Conservation (phyloP, 2,888 invertebrate species). For the Epistrophella euchroma region DNA sequence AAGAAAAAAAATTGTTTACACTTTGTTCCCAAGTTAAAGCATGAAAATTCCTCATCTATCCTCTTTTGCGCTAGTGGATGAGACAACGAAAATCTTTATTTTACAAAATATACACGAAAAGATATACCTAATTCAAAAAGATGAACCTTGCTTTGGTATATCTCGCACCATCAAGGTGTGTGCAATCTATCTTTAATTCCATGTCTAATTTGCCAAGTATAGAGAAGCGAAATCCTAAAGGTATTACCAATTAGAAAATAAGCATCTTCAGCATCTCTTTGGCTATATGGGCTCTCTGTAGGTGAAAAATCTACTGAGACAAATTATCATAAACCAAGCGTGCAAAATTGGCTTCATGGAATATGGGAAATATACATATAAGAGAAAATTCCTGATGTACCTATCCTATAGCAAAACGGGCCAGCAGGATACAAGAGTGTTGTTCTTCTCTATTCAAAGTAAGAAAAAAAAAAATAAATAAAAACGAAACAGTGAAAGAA, state of each 20-base stretch:
- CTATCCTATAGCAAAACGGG: neutral
- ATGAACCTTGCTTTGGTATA: neutral
- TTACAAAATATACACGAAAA: neutral
- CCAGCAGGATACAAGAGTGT: constrained; percentile 13
- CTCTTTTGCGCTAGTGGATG: constrained; percentile 13
- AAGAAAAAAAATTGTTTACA: constrained; percentile 52
- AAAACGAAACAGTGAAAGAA: neutral
- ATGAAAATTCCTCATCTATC: constrained; percentile 69
- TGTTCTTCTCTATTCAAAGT: constrained; percentile 9
- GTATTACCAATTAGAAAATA: constrained; percentile 82
- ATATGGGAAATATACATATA: constrained; percentile 10
- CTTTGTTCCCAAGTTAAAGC: constrained; percentile 73
- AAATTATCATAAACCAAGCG: constrained; percentile 69
- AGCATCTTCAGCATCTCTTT: constrained; percentile 17
- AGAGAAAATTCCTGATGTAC: constrained; percentile 1
- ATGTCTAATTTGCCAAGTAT: constrained; percentile 65
- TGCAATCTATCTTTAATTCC: constrained; percentile 72
- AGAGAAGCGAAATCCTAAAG: constrained; percentile 63
- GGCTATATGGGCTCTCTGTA: neutral
- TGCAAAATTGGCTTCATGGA: constrained; percentile 63
- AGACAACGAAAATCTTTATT: neutral
- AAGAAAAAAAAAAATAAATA: constrained; percentile 11
- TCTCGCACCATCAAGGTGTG: constrained; percentile 27
- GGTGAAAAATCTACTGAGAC: constrained; percentile 43
- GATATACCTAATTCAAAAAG: neutral